phyloP scores from a whole-genome alignment of 2,113 vertebrate genomes.

The Stigmatopora nigra region DNA sequence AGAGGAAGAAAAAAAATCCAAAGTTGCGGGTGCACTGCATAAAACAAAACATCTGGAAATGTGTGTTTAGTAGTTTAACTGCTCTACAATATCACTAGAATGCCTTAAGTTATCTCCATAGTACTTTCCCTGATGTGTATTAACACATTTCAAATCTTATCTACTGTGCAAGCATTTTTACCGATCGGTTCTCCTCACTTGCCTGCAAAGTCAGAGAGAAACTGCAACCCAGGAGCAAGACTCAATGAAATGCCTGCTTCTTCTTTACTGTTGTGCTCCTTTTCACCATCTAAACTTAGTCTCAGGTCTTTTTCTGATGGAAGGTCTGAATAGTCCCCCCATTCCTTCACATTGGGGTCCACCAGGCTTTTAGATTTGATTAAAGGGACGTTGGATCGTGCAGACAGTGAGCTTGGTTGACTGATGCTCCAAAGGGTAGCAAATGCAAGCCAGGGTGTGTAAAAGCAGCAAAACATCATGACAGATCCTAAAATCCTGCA shows the following conservation, averaged over 20 bases:
- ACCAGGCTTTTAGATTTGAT: slow-evolving; percentile 37
- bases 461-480: slow-evolving; percentile 41
- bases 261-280: slow-evolving; percentile 21
- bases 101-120: too few relatives aligned
- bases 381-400: slow-evolving; percentile 21
- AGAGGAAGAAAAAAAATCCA: neutral
- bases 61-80: neutral
- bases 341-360: slow-evolving; percentile 60
- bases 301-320: slow-evolving; percentile 36
- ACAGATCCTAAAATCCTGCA: neutral
- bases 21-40: neutral
- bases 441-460: slow-evolving; percentile 40
- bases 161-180: neutral
- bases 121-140: too few relatives aligned
- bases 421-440: slow-evolving; percentile 50
- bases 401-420: slow-evolving; percentile 20
- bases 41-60: neutral
- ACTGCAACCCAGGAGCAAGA: slow-evolving; percentile 56
- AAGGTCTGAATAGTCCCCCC: slow-evolving; percentile 64
- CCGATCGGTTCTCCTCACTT: slow-evolving; percentile 23
- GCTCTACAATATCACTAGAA: too few relatives aligned
- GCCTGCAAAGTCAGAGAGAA: slow-evolving; percentile 66
- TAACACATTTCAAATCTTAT: too few relatives aligned
- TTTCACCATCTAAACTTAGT: slow-evolving; percentile 37
- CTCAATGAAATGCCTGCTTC: slow-evolving; percentile 16